Evolutionary conservation across 2,888 invertebrate species (phyloP).

Genomic region (Lasiommata megera): DNA sequence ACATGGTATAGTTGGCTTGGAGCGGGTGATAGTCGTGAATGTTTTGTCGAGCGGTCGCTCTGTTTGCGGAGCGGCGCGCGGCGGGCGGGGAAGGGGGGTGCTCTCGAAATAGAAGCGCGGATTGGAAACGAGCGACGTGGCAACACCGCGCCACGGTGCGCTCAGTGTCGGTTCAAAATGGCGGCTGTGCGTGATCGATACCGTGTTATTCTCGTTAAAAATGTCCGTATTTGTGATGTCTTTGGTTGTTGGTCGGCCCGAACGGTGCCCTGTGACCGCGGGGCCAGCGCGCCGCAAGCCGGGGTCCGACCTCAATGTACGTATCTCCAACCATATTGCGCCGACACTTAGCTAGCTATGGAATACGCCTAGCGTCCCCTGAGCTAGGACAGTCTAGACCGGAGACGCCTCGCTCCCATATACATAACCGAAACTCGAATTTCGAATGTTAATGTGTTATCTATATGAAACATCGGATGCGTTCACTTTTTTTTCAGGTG

Average conservation of each 20-base stretch:
- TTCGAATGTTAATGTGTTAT: conserved; percentile 39
- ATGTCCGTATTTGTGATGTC: conserved; percentile 73
- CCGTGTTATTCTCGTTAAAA: conserved; percentile 73
- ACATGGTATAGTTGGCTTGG: conserved; percentile 49
- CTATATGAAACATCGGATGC: conserved; percentile 48
- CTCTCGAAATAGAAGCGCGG: conserved; percentile 76
- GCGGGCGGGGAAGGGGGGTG: conserved; percentile 43
- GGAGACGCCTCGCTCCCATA: conserved; percentile 48
- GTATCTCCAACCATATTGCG: conserved; percentile 77
- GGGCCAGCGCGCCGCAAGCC: conserved; percentile 62
- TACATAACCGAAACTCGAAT: conserved; percentile 48
- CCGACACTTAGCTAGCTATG: conserved; percentile 70
- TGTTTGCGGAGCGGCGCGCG: conserved; percentile 59
- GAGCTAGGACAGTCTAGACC: conserved; percentile 42
- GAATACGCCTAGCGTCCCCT: conserved; percentile 50
- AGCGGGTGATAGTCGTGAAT: conserved; percentile 47
- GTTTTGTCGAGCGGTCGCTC: conserved; percentile 65
- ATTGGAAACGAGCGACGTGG: conserved; percentile 74
- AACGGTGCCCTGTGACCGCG: conserved; percentile 67
- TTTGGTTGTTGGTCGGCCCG: conserved; percentile 75
- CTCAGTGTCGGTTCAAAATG: conserved; percentile 80
- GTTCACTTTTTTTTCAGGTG: conserved; percentile 40
- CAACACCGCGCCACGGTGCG: conserved; percentile 70
- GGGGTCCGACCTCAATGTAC: conserved; percentile 75
- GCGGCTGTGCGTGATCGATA: conserved; percentile 81